Evolutionary conservation across 2,888 invertebrate species (phyloP).

Genomic region (Smittia sp.): DNA sequence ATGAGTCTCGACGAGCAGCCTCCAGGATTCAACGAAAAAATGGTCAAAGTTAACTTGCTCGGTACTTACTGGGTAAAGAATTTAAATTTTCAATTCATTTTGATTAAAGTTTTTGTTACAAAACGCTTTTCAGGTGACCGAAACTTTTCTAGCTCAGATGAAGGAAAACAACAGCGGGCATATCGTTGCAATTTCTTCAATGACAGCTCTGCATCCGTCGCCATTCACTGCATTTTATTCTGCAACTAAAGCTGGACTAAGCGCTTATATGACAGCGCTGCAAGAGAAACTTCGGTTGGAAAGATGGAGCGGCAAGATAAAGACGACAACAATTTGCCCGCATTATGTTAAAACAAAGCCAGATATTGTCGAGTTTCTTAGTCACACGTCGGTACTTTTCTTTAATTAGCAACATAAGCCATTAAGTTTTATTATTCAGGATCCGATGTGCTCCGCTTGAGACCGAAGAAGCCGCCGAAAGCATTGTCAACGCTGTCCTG

Average conservation of each 20-base stretch:
- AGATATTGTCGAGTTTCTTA: conserved; percentile 22
- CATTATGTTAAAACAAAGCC: conserved; percentile 33
- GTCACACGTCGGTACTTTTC: conserved; percentile 10
- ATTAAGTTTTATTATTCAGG: conserved; percentile 2
- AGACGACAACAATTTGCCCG: conserved; percentile 39
- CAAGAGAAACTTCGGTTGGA: conserved; percentile 19
- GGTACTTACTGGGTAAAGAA: neutral
- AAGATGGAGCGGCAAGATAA: conserved; percentile 11
- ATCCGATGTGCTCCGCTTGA: neutral
- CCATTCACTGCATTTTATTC: conserved; percentile 20
- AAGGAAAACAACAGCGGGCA: conserved; percentile 28
- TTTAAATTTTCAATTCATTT: no score
- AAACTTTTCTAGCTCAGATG: conserved; percentile 37
- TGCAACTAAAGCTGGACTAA: conserved; percentile 39
- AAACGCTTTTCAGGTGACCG: conserved; percentile 14
- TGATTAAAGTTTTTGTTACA: no score
- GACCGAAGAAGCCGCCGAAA: neutral
- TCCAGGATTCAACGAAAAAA: neutral
- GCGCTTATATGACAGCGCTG: conserved; percentile 34
- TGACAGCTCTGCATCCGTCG: conserved; percentile 23
- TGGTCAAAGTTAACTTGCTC: conserved; percentile 10
- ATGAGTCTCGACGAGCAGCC: neutral
- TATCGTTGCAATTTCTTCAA: conserved; percentile 40
- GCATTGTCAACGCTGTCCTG: neutral
- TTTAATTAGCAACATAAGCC: neutral